Evolutionary conservation across 2,888 invertebrate species (phyloP), one percentile per base, ranked within the genome.

Genomic region (Branchipolynoe longqiensis): DNA sequence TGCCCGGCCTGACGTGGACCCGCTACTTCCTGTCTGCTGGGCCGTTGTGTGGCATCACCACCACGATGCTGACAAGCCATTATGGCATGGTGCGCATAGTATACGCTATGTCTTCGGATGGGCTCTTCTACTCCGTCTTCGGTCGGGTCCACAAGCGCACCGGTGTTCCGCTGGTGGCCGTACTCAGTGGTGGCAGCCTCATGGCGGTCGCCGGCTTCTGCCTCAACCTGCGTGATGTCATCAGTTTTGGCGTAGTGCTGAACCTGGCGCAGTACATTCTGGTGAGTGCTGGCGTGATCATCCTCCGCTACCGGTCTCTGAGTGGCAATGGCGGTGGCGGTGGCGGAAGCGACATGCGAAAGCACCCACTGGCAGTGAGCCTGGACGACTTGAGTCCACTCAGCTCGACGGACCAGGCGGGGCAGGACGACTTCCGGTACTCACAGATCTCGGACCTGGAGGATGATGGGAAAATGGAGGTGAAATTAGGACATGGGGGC

Each of bases 21-120:
- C 91, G 91, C 86, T 92, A 92, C 85, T 87, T 93, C n/a, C 92
- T 92, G 0, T 92, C 92, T 0, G 85, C 91, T 0, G 93, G 92
- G 28, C 92, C 93, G 0, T 86, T 93, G 22, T 90, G 92, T 69
- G 93, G 92, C 31, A 91, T 93, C 1, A 92, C 92, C 4, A 92
- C 93, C 0, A 91, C 87, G 8, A 85, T 89, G 12, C 86, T 91
- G 8, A 54, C 85, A 33, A 33, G 54, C 1, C 18, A 86, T 12
- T 88, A 58, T 48, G 54, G 74, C 36, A 85, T 85, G 41, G 83
- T 58, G 22, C 62, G 88, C 2, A 64, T 86, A 3, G 41, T 73
- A 3, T 87, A 87, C n/a, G 84, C 87, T 14, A 88, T 89, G 69
- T 73, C 88, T 1, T 73, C 87, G 54, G 88, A 89, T 38, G 89